Percentiles rank a stretch among this genome's conserved stretches.
Conservation (phyloP, 2,113 vertebrate genomes). For the Ardeotis arabs region DNA sequence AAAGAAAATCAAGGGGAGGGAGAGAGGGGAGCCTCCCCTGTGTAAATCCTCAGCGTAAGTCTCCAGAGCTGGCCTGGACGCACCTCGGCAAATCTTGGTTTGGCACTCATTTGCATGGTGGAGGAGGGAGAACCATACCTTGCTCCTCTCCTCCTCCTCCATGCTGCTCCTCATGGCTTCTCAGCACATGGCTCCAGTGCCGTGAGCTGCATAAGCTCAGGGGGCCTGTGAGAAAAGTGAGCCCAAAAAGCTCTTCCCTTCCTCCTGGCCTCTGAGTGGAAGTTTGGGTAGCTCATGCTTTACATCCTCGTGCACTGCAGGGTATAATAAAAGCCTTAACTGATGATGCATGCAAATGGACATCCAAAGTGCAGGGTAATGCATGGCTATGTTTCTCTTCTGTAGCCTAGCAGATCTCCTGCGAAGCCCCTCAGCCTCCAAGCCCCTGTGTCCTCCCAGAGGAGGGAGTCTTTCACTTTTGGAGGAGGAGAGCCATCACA, state of each 20-base stretch:
- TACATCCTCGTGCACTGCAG: rapidly evolving
- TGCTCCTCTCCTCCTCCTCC: not conserved
- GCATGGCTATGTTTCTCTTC: not conserved
- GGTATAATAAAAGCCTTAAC: not conserved
- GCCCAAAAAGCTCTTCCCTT: not conserved
- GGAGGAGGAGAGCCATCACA: not conserved
- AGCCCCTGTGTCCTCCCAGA: not conserved
- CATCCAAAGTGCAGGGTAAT: not conserved
- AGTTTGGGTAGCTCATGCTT: not conserved
- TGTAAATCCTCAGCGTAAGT: not conserved
- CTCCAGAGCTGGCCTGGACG: not conserved
- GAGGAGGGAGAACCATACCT: not conserved
- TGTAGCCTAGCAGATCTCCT: not conserved
- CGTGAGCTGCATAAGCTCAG: rapidly evolving
- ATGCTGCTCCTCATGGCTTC: not conserved
- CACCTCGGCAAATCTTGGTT: not conserved
- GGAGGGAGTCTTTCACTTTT: not conserved
- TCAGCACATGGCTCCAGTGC: not conserved
- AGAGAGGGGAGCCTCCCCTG: not conserved
- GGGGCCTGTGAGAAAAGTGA: not conserved
- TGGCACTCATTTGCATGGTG: not conserved
- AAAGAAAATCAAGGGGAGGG: not conserved
- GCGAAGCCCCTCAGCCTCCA: not conserved
- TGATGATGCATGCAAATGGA: not conserved
- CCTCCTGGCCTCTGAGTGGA: not conserved